phyloP scores from a whole-genome alignment of 1,140 invertebrate species.

The Formica selysi region DNA sequence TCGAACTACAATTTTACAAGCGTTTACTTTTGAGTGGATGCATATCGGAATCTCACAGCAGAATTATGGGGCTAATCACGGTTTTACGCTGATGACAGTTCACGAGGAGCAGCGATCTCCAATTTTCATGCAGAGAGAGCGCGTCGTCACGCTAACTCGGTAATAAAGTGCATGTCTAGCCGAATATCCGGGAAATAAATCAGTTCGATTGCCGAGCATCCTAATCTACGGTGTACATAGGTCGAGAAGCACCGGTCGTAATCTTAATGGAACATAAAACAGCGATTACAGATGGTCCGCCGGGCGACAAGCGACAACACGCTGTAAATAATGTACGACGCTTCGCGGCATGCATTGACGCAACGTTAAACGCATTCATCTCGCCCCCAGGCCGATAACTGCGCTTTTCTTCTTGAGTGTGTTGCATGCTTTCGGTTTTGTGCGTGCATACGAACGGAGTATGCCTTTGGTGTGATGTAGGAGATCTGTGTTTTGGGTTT shows the following conservation, averaged over 20 bases:
- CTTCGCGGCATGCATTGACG: conserved; percentile 53
- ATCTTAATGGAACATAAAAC: conserved; percentile 85
- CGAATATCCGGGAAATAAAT: conserved; percentile 72
- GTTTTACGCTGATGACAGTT: conserved; percentile 31
- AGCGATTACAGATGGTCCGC: conserved; percentile 85
- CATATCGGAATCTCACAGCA: background rate
- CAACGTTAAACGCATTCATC: conserved; percentile 27
- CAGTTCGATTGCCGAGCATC: conserved; percentile 58
- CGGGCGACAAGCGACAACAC: conserved; percentile 82
- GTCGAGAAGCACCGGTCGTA: conserved; percentile 75
- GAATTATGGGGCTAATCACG: conserved; percentile 2
- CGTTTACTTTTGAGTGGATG: background rate
- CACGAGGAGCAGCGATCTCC: conserved; percentile 9
- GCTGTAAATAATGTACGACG: conserved; percentile 79
- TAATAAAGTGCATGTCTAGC: conserved; percentile 42
- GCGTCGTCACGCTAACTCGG: conserved; percentile 23
- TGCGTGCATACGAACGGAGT: background rate
- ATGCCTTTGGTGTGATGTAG: background rate
- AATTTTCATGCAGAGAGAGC: conserved; percentile 24
- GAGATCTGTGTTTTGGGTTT: conserved; percentile 49
- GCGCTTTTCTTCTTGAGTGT: conserved; percentile 43
- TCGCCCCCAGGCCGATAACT: conserved; percentile 58
- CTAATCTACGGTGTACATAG: conserved; percentile 74
- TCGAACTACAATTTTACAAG: background rate
- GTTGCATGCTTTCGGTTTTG: conserved; percentile 23